Evolutionary conservation across 1,140 invertebrate species (phyloP).

Genomic region (Druon quercuslanigerum): DNA sequence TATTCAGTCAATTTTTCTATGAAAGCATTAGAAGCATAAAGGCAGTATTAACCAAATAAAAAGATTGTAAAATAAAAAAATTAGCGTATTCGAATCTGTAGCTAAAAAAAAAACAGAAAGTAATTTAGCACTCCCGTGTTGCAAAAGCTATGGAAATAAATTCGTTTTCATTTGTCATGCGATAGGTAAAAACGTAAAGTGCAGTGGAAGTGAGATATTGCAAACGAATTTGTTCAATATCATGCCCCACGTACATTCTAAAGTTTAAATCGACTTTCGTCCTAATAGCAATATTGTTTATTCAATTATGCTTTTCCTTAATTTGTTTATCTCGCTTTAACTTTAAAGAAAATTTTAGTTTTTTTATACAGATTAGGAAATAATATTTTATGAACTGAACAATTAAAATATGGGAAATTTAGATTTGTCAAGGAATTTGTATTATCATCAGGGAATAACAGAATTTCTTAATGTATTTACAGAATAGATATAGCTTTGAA

Average conservation of each 20-base stretch:
- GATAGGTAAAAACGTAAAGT: not conserved
- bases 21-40: not conserved
- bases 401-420: too few relatives aligned
- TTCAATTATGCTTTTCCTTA: not conserved
- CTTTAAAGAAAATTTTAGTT: not conserved
- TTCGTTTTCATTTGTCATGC: not conserved
- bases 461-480: too few relatives aligned
- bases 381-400: too few relatives aligned
- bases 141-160: not conserved
- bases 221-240: slow-evolving; percentile 13
- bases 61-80: not conserved
- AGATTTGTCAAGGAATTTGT: too few relatives aligned
- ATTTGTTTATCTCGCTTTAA: not conserved
- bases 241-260: not conserved
- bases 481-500: too few relatives aligned
- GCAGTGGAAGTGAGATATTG: not conserved
- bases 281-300: not conserved
- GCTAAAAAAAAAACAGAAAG: not conserved
- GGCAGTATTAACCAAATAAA: not conserved
- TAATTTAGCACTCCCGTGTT: not conserved
- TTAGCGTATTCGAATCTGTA: not conserved
- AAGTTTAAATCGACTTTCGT: not conserved
- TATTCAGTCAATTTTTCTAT: not conserved
- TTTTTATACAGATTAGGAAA: too few relatives aligned
- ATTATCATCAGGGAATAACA: too few relatives aligned